Evolutionary conservation across 2,888 invertebrate genomes (phyloP), one percentile per base, ranked within the genome.

Genomic region (Meghimatium bilineatum): DNA sequence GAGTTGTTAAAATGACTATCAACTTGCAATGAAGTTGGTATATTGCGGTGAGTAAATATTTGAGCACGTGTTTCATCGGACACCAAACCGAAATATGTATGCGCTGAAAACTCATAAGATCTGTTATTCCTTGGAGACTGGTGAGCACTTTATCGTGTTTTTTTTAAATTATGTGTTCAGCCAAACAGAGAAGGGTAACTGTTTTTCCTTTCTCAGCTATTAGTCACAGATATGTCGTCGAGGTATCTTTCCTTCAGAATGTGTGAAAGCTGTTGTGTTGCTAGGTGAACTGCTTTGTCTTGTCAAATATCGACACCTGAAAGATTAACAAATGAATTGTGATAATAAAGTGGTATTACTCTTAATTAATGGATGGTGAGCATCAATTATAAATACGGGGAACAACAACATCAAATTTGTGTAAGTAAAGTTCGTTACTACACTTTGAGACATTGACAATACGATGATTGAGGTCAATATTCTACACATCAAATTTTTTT

Each of bases 151-250:
- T 56, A 8, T 56, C 20, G 23, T 56, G 23, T 2, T 23, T 2
- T 56, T 23, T 3, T 23, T 56, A 56, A n/a, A n/a, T 17, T 23
- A 17, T 17, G 20, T 20, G 17, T 56, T 2, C 20, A 23, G 17
- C 20, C 56, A 56, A 56, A 23, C 56, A 56, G 20, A 23, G 20
- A 56, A 3, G 20, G 23, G 56, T 14, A 56, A 56, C 56, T 56
- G 56, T 56, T 23, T 23, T 56, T 56, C 23, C 2, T 56, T 56
- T n/a, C 1, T 32, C 67, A 67, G 17, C 3, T 34, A 34, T 71
- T 36, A 82, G 77, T 76, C 74, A 77, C 76, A 82, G 1, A 77
- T n/a, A 36, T 67, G 80, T 52, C 80, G 69, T n/a, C 80, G 67
- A 29, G 80, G 3, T 20, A n/a, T 10, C 36, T 80, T 80, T 3